These are phyloP conservation scores for Tethya wilhelma DNA, from an alignment of 37 sponge, comb jelly and placozoan genomes.

Conservation along the genomic window DNA sequence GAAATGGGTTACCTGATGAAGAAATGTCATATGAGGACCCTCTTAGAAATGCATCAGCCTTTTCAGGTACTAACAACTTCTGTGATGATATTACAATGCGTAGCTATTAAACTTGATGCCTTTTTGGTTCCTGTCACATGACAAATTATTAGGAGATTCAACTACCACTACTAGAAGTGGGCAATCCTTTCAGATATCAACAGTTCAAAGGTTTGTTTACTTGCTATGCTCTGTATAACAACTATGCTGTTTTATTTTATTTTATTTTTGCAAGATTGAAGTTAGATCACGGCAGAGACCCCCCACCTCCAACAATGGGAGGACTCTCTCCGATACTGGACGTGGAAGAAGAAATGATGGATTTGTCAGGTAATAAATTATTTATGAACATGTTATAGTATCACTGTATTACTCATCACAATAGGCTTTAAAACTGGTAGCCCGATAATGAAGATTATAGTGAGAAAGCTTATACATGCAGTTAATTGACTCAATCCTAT, in stretches of 20 bases:
- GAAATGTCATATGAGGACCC: neutral
- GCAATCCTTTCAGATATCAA: neutral
- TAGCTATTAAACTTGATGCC: neutral
- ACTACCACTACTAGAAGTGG: neutral
- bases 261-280: neutral
- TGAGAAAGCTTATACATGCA: no score
- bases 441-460: no score
- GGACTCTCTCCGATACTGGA: slow-evolving; percentile 14
- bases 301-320: neutral
- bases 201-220: neutral
- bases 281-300: no score
- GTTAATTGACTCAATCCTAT: no score
- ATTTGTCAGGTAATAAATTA: slow-evolving; percentile 4
- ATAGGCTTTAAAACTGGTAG: no score
- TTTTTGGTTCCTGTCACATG: neutral
- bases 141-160: neutral
- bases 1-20: neutral
- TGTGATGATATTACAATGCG: neutral
- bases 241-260: neutral
- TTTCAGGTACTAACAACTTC: no score
- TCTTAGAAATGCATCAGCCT: neutral
- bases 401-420: no score
- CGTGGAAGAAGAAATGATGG: slow-evolving; percentile 9
- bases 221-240: neutral
- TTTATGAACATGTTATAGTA: no score